Percentiles rank a stretch among this genome's conserved stretches.
These are phyloP conservation scores for Platycheirus albimanus DNA, from an alignment of 2,888 invertebrate genomes.

Conservation along the genomic window DNA sequence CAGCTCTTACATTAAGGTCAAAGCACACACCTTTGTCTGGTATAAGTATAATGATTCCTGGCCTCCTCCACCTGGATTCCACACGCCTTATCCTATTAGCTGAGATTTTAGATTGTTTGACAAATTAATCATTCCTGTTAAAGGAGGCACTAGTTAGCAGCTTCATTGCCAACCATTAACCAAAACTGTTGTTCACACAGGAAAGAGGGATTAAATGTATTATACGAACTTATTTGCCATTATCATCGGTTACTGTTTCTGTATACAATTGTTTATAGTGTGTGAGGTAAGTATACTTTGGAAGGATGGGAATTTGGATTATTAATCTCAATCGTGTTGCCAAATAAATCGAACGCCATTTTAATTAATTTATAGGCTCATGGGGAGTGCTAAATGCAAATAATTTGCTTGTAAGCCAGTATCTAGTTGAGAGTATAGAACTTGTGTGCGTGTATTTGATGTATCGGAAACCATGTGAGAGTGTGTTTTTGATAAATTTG, in stretches of 20 bases:
- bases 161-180: conserved; percentile 13
- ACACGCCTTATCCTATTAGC: background rate
- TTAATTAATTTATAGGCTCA: conserved; percentile 62
- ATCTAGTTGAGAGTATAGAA: no score
- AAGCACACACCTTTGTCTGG: background rate
- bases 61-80: no score
- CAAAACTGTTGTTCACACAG: background rate
- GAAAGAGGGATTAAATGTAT: background rate
- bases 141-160: background rate
- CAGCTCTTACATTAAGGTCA: no score
- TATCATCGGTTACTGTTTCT: background rate
- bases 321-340: conserved; percentile 58
- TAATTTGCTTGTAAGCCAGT: background rate
- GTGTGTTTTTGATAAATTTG: conserved; percentile 32
- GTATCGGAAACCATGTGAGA: background rate
- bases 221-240: background rate
- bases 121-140: conserved; percentile 35
- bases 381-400: conserved; percentile 14
- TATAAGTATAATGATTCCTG: conserved; percentile 8
- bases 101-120: conserved; percentile 27
- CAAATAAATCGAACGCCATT: conserved; percentile 50
- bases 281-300: conserved; percentile 2
- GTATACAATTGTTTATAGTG: background rate
- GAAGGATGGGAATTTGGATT: background rate
- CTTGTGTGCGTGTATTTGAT: background rate